phyloP scores from a whole-genome alignment of 2,113 vertebrate species.

The Mustelus asterias region DNA sequence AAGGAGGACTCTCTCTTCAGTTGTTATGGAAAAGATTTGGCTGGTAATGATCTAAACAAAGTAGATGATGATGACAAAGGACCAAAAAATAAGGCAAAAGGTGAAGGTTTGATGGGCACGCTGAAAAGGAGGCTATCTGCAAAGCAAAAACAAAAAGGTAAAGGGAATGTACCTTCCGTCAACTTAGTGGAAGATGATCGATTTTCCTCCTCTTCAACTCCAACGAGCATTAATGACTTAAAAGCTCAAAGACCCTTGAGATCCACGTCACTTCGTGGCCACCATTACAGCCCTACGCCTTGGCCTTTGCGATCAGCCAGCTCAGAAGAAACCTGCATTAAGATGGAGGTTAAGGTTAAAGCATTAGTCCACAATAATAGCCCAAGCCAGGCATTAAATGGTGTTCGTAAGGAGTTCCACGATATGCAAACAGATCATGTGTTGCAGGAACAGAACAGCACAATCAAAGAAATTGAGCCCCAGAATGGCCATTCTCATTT shows the following conservation, averaged over 20 bases:
- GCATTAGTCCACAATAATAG: conserved; percentile 87
- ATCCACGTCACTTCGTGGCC: conserved; percentile 82
- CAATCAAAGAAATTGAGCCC: conserved; percentile 71
- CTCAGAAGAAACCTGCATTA: conserved; percentile 89
- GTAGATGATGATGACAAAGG: conserved; percentile 74
- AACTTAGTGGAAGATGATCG: conserved; percentile 78
- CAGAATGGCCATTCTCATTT: conserved; percentile 78
- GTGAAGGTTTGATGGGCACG: conserved; percentile 91
- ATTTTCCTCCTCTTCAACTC: conserved; percentile 82
- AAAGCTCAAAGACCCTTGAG: conserved; percentile 83
- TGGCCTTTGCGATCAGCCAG: conserved; percentile 87
- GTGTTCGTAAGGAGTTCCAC: conserved; percentile 83
- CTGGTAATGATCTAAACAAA: conserved; percentile 69
- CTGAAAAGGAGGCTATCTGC: conserved; percentile 85
- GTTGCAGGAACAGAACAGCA: conserved; percentile 70
- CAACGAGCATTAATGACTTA: conserved; percentile 82
- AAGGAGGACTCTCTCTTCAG: conserved; percentile 90
- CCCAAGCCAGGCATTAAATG: conserved; percentile 81
- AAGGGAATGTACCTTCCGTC: conserved; percentile 67
- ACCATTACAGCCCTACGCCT: conserved; percentile 92
- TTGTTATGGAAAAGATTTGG: conserved; percentile 87
- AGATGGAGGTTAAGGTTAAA: conserved; percentile 94
- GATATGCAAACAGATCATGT: conserved; percentile 77
- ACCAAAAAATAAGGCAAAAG: conserved; percentile 80
- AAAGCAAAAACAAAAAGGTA: conserved; percentile 91